Percentiles rank a stretch among this genome's conserved stretches.
Conservation (phyloP, 2,113 vertebrate genomes). For the Uria aalge region DNA sequence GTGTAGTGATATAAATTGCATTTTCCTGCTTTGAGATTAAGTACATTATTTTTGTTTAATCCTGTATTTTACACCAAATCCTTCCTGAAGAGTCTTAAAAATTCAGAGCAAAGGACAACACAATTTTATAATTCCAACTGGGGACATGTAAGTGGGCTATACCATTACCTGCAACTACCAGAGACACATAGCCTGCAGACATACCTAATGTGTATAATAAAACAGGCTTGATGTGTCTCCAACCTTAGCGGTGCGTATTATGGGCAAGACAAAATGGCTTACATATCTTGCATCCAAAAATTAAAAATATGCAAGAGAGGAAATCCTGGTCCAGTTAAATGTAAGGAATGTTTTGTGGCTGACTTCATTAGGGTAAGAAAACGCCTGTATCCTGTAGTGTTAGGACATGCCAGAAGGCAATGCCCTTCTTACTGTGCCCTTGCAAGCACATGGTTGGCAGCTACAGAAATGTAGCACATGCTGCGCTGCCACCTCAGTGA, state of each 20-base stretch:
- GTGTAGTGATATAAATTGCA: constrained; percentile 9
- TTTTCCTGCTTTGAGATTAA: constrained; percentile 35
- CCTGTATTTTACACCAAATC: constrained; percentile 33
- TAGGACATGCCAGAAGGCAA: background rate
- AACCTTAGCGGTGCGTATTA: background rate
- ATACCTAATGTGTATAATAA: background rate
- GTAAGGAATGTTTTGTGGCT: background rate
- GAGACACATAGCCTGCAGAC: background rate
- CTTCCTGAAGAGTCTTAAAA: background rate
- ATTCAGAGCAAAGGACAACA: background rate
- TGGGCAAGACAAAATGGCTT: background rate
- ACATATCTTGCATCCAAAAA: background rate
- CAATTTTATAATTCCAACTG: background rate
- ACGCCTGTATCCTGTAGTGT: background rate
- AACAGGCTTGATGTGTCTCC: background rate
- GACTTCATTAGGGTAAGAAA: background rate
- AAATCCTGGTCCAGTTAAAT: background rate
- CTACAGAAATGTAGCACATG: background rate
- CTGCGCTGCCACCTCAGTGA: background rate
- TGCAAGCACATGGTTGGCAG: background rate
- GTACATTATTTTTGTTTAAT: constrained; percentile 46
- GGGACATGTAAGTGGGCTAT: background rate
- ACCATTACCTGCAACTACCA: background rate
- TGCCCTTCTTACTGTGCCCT: background rate
- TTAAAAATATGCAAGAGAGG: background rate